Conservation (phyloP, 2,113 vertebrate species). For the Sceloporus tristichus region DNA sequence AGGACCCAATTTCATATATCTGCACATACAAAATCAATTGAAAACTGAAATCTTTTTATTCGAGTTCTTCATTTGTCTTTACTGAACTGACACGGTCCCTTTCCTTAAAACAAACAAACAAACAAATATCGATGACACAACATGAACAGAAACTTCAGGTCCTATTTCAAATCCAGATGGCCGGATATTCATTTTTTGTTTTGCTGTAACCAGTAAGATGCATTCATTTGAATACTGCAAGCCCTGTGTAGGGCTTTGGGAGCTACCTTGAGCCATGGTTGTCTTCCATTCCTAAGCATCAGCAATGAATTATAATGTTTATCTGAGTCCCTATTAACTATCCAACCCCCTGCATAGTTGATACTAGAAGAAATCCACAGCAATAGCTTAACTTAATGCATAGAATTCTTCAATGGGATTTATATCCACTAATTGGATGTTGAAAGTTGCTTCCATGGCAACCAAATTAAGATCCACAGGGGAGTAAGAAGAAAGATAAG, state of each 20-base stretch:
- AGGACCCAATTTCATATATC: too few relatives aligned
- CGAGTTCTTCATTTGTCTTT: too few relatives aligned
- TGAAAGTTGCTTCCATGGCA: constrained; percentile 35
- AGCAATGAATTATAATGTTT: not conserved
- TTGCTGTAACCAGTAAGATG: not conserved
- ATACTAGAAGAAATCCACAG: not conserved
- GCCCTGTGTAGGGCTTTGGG: constrained; percentile 4
- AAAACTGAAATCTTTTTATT: too few relatives aligned
- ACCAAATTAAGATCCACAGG: constrained; percentile 23
- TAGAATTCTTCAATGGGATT: constrained; percentile 28
- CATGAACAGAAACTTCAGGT: not conserved
- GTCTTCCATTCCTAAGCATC: not conserved
- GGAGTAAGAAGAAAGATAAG: constrained; percentile 15
- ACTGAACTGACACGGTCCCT: not conserved
- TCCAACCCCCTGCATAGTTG: not conserved
- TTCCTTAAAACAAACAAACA: not conserved
- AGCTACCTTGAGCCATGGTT: not conserved
- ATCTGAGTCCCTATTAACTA: constrained; percentile 15
- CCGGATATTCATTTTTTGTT: not conserved
- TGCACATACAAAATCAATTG: too few relatives aligned
- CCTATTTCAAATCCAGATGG: not conserved
- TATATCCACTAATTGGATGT: constrained; percentile 33
- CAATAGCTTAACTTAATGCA: not conserved
- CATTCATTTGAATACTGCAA: constrained; percentile 7
- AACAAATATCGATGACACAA: not conserved